Evolutionary conservation across 2,797 vertebrate species (phyloP), one percentile per base, ranked within the genome.

Genomic region (Muraenolepis orangiensis): DNA sequence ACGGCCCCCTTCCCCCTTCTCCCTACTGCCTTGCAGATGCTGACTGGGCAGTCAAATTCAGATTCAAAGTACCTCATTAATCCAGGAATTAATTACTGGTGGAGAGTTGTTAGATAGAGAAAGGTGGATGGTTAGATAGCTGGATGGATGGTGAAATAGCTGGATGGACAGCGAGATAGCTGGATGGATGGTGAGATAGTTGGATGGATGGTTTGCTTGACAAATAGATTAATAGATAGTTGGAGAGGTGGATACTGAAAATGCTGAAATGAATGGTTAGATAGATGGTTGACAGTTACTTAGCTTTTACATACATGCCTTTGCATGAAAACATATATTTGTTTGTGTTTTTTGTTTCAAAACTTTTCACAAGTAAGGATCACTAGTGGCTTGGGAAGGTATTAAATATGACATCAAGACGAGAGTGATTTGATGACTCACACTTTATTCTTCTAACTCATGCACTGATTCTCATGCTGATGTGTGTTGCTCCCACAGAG

Each of bases 401-500:
- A 23, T 64, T 26, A 10, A 64, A 10, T 64, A 38, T 26, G 57
- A 64, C 57, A 26, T 64, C n/a, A 26, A 26, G 57, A n/a, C n/a
- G n/a, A 64, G 57, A 64, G 57, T 23, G 51, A 57, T 57, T 23
- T n/a, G n/a, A 51, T 16, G n/a, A 23, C 51, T 61, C 28, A 0
- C 66, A 29, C n/a, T 29, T 30, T 67, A 26, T 7, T 67, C 12
- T 26, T 66, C 23, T 57, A n/a, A 6, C 23, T 57, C 51, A n/a
- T 7, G 16, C 51, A 20, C 1, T 64, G 23, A 64, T 3, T 4
- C n/a, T 64, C 8, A 64, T 12, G 42, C 7, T 18, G 38, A 68
- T 67, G 30, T 76, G 76, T 18, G 76, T 74, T 28, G 64, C 36
- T 74, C 20, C 91, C 87, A 1, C 91, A 99, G 97, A 99, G 87